phyloP scores from a whole-genome alignment of 2,888 invertebrate species.

The Caenorhabditis sp. region DNA sequence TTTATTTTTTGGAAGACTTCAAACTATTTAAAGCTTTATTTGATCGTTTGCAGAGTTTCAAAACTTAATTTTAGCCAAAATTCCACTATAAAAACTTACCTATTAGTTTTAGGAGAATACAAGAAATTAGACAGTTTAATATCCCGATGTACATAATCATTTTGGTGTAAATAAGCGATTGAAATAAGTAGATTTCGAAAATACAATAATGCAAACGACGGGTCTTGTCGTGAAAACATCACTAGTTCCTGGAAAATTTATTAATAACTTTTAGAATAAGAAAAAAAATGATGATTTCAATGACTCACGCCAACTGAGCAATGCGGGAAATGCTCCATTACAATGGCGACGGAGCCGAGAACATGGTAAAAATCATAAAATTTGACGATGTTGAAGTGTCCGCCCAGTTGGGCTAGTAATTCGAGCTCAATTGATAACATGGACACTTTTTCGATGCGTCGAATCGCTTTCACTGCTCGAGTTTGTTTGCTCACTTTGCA shows the following conservation, averaged over 20 bases:
- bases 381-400: constrained; percentile 36
- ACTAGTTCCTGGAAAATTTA: constrained; percentile 19
- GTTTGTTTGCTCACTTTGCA: constrained; percentile 9
- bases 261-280: too few species aligned
- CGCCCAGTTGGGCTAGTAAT: constrained; percentile 30
- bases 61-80: too few species aligned
- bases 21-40: too few species aligned
- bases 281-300: not conserved
- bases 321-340: constrained; percentile 38
- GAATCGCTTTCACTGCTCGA: constrained; percentile 38
- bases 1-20: too few species aligned
- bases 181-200: constrained; percentile 26
- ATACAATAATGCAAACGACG: constrained; percentile 20
- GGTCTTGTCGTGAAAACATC: constrained; percentile 12
- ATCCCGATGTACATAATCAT: constrained; percentile 39
- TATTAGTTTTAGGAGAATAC: constrained; percentile 15
- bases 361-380: constrained; percentile 28
- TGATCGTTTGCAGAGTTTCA: too few species aligned
- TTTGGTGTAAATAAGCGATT: constrained; percentile 30
- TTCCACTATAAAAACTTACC: constrained; percentile 1
- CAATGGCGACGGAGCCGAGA: constrained; percentile 21
- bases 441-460: constrained; percentile 19
- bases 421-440: constrained; percentile 35
- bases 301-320: constrained; percentile 12
- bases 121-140: constrained; percentile 40